These are phyloP conservation scores for Romanogobio albipinnatus DNA, from an alignment of 2,113 vertebrate genomes.

Conservation along the genomic window DNA sequence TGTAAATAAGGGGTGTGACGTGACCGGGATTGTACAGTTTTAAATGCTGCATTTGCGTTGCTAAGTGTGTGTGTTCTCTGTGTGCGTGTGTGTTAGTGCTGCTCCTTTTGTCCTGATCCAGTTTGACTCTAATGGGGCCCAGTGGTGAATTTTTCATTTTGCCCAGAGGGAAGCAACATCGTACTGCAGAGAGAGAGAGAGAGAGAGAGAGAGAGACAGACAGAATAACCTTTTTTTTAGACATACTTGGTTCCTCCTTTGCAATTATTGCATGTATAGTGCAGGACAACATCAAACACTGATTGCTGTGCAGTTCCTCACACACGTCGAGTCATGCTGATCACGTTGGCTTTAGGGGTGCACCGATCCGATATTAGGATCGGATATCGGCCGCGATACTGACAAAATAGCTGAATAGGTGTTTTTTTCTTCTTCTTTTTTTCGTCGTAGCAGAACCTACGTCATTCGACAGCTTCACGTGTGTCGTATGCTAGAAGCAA, in stretches of 20 bases:
- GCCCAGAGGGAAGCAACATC: slow-evolving; percentile 73
- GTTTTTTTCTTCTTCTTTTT: too few species aligned
- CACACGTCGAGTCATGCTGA: not conserved
- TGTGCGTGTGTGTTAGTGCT: slow-evolving; percentile 45
- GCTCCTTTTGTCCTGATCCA: slow-evolving; percentile 69
- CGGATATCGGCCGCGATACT: too few species aligned
- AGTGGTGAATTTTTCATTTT: slow-evolving; percentile 82
- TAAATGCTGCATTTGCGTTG: slow-evolving; percentile 69
- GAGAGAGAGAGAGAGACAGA: slow-evolving; percentile 32
- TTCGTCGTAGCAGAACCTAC: too few species aligned
- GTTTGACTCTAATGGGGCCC: slow-evolving; percentile 79
- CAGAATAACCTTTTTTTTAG: not conserved
- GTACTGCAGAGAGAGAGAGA: slow-evolving; percentile 57
- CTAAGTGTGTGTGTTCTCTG: slow-evolving; percentile 37
- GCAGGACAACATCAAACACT: not conserved
- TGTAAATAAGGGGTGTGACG: not conserved
- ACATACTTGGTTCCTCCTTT: not conserved
- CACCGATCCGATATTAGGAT: too few species aligned
- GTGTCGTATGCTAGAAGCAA: too few species aligned
- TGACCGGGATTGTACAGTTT: slow-evolving; percentile 42
- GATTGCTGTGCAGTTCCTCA: not conserved
- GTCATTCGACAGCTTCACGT: too few species aligned
- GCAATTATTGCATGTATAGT: not conserved
- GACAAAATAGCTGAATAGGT: too few species aligned
- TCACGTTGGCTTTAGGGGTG: not conserved